These are phyloP conservation scores for Metellina segmentata DNA, from an alignment of 2,888 invertebrate genomes.

Conservation along the genomic window DNA sequence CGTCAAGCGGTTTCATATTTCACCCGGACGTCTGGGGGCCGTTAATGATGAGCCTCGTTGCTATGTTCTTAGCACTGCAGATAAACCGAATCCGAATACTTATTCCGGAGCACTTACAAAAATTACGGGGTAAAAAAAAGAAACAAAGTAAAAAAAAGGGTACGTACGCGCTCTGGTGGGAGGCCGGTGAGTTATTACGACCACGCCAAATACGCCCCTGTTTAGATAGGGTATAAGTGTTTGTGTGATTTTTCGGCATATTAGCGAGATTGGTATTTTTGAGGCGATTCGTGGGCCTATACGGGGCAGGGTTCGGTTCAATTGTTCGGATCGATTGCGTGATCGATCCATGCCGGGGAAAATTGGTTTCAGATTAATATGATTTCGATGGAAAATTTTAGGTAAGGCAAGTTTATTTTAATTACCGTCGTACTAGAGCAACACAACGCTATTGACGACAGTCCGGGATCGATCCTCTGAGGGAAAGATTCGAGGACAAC, in stretches of 20 bases:
- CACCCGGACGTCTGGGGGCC: neutral
- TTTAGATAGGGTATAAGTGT: constrained; percentile 22
- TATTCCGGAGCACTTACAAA: constrained; percentile 49
- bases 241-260: constrained; percentile 29
- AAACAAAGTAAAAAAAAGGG: constrained; percentile 4
- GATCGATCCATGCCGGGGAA: too few species aligned
- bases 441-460: too few species aligned
- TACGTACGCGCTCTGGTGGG: too few species aligned
- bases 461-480: too few species aligned
- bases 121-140: constrained; percentile 16
- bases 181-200: constrained; percentile 10
- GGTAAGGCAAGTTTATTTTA: too few species aligned
- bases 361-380: too few species aligned
- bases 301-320: neutral
- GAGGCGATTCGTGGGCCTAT: neutral
- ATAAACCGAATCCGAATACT: constrained; percentile 44
- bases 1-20: neutral
- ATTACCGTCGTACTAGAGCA: too few species aligned
- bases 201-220: constrained; percentile 15
- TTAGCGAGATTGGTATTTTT: constrained; percentile 20
- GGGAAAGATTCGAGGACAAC: too few species aligned
- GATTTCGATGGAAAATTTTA: too few species aligned
- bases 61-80: constrained; percentile 30
- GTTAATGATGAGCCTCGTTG: constrained; percentile 45
- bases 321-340: neutral